A percentile compares a stretch with the other conserved stretches of the same genome.
phyloP scores from a whole-genome alignment of 1,140 invertebrate genomes.

The Drosophila albomicans region DNA sequence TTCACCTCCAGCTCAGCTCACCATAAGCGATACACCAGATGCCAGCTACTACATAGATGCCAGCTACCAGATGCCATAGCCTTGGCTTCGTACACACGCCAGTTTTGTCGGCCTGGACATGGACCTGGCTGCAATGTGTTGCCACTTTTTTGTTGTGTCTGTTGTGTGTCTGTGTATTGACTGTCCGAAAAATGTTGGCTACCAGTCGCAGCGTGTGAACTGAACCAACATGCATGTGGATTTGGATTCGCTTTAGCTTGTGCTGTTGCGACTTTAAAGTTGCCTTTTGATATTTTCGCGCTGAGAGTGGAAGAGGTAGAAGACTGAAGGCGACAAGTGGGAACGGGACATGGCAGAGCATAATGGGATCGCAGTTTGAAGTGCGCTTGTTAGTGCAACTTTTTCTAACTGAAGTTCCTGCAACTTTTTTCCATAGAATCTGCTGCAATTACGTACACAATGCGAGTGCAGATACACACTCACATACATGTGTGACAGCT shows the following conservation, averaged over 20 bases:
- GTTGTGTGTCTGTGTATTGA: conserved; percentile 9
- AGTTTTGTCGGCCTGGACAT: conserved; percentile 38
- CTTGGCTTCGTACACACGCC: conserved; percentile 49
- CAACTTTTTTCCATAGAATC: conserved; percentile 53
- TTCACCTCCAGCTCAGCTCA: conserved; percentile 58
- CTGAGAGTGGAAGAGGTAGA: neutral
- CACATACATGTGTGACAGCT: conserved; percentile 32
- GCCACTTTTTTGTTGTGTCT: conserved; percentile 10
- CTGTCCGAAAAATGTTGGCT: conserved; percentile 61
- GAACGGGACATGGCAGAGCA: neutral
- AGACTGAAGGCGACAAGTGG: neutral
- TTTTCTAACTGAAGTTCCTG: conserved; percentile 73
- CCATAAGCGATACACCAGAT: conserved; percentile 7
- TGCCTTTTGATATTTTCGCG: conserved; percentile 77
- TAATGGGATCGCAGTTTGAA: conserved; percentile 45
- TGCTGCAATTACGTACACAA: conserved; percentile 30
- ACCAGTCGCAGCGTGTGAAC: conserved; percentile 70
- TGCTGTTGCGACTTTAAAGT: conserved; percentile 2
- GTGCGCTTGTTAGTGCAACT: conserved; percentile 73
- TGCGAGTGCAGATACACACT: conserved; percentile 15
- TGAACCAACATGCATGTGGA: conserved; percentile 44
- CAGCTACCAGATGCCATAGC: conserved; percentile 49
- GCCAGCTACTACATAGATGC: conserved; percentile 20
- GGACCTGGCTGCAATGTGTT: conserved; percentile 18
- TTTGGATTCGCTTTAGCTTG: conserved; percentile 22